These are phyloP conservation scores for Leptonema lineaticorne DNA, from an alignment of 1,140 invertebrate species.

Conservation along the genomic window DNA sequence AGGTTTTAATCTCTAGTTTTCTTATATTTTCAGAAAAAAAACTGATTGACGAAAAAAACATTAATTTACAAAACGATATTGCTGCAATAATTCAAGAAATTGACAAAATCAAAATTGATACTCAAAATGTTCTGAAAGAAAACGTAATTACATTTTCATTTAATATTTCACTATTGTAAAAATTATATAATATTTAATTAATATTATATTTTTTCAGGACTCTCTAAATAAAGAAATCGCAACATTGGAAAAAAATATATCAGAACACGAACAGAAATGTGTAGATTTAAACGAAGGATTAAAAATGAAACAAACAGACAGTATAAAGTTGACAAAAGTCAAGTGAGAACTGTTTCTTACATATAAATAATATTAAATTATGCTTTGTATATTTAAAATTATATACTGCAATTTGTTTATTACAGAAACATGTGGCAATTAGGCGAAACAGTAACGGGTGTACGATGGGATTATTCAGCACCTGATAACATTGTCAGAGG, in stretches of 20 bases:
- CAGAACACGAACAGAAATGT: constrained; percentile 47
- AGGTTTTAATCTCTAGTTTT: too few relatives aligned
- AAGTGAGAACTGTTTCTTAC: constrained; percentile 43
- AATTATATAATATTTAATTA: not conserved
- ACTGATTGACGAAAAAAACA: not conserved
- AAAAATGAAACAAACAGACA: constrained; percentile 49
- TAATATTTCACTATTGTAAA: not conserved
- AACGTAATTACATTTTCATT: not conserved
- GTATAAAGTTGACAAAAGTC: constrained; percentile 47
- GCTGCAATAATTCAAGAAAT: not conserved
- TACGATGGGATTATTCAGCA: constrained; percentile 49
- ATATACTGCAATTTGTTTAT: not conserved
- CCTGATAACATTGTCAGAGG: constrained; percentile 47
- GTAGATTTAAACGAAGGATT: constrained; percentile 42
- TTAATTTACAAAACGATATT: not conserved
- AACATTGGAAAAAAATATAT: constrained; percentile 41
- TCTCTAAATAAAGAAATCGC: constrained; percentile 45
- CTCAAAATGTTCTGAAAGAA: not conserved
- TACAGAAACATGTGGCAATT: constrained; percentile 48
- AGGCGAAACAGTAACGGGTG: constrained; percentile 49
- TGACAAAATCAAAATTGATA: not conserved
- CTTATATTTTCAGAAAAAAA: not conserved
- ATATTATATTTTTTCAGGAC: constrained; percentile 38
- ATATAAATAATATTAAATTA: not conserved
- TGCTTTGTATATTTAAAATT: not conserved